Base-by-base conservation (phyloP, 2,113 vertebrate species). In the Sebastes schlegelii region DNA sequence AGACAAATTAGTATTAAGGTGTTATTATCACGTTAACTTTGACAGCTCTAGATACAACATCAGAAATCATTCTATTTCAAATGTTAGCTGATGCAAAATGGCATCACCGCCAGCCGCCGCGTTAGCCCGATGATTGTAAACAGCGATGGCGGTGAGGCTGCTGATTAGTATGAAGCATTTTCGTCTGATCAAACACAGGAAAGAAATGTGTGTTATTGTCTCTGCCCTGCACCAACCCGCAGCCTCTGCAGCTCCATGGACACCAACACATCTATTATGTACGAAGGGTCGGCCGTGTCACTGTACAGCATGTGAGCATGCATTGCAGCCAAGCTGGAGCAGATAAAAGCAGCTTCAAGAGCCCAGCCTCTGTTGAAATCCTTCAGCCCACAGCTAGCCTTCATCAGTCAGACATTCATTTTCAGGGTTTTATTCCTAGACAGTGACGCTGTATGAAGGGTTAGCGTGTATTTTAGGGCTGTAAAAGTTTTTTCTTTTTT, bases 181-280 rank as follows among this genome's bases (percentile, higher is more conserved):
- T 60, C 83, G 75, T 67, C 66, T 76, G 72, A 86, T 86, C 75
- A 77, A 91, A 88, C 58, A 65, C 21, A 14, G 48, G 63, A 23
- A 72, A 55, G 63, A 74, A 87, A 82, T 0, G 2, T 14, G n/a
- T 69, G 52, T 82, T 19, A 69, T 58, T 78, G 84, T 80, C 51
- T 83, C 46, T 79, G 57, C 43, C 66, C 42, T 58, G 43, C 70
- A 63, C 52, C 80, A 64, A 58, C 51, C 52, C 21, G 76, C 43
- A n/a, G 74, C 77, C 76, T 82, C 73, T 82, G 74, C 86, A 65
- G 80, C 80, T 66, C 78, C 74, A 60, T 69, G 79, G 85, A 89
- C 86, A 79, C 73, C 67, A 81, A 26, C 55, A 46, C 79, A 90
- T 93, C 74, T 85, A 88, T 92, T 79, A 90, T 89, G 79, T 65